These are phyloP conservation scores for Antechinus flavipes DNA, from an alignment of 2,113 vertebrate species.

Conservation along the genomic window DNA sequence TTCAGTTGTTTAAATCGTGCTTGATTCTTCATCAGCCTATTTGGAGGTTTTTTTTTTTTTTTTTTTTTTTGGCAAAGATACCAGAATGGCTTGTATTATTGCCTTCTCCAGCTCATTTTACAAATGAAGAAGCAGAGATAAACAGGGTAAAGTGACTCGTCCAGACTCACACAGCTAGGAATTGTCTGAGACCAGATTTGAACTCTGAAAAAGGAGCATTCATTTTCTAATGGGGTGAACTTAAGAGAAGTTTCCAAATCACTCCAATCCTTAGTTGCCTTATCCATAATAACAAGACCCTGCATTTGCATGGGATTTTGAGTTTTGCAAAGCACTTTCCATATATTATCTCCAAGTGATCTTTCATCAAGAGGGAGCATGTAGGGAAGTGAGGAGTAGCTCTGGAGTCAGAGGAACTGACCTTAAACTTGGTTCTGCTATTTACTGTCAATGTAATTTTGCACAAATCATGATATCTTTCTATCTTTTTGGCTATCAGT, in stretches of 20 bases:
- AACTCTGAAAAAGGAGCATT: not conserved
- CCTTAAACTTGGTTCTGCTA: not conserved
- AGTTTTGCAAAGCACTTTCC: not conserved
- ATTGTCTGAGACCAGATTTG: too few relatives aligned
- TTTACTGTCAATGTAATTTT: not conserved
- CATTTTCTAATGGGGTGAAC: not conserved
- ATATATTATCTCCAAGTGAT: not conserved
- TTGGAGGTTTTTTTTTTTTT: too few relatives aligned
- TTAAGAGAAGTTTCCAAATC: not conserved
- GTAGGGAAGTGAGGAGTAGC: not conserved
- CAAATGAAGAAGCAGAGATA: not conserved
- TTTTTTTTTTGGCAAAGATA: not conserved
- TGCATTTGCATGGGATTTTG: not conserved
- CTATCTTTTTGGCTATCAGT: not conserved
- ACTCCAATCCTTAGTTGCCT: not conserved
- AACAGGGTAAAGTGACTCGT: too few relatives aligned
- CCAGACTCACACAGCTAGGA: too few relatives aligned
- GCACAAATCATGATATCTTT: not conserved
- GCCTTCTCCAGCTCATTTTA: not conserved
- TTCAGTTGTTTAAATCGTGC: too few relatives aligned
- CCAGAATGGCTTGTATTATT: not conserved
- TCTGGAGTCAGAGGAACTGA: not conserved
- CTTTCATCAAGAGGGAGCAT: not conserved
- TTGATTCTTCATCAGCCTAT: too few relatives aligned
- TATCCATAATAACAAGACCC: not conserved